These are phyloP conservation scores for Eira barbara DNA, from an alignment of 2,113 vertebrate species.

Conservation along the genomic window DNA sequence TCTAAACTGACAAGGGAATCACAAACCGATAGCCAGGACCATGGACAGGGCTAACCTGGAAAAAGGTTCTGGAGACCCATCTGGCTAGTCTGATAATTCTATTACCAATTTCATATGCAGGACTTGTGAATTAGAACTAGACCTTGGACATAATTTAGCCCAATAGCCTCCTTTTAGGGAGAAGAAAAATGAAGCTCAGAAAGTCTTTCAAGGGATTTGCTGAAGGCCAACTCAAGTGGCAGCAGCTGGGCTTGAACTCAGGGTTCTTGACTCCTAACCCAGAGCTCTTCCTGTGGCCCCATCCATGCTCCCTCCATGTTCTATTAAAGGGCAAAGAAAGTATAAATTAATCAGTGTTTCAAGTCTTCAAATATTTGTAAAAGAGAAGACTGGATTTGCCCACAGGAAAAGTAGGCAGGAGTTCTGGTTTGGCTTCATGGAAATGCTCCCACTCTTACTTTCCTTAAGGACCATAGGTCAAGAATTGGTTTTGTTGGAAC, in stretches of 20 bases:
- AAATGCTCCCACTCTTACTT: not conserved
- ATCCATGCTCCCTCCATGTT: not conserved
- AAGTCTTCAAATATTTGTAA: not conserved
- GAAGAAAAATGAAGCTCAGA: not conserved
- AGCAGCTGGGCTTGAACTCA: not conserved
- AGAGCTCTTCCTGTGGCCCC: not conserved
- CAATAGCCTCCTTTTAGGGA: not conserved
- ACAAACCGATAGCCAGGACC: slow-evolving; percentile 17
- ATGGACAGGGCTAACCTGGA: slow-evolving; percentile 9
- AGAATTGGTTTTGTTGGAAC: not conserved
- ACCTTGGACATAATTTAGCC: not conserved
- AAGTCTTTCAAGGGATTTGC: not conserved
- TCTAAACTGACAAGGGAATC: not conserved
- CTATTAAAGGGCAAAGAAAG: not conserved
- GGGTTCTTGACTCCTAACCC: not conserved
- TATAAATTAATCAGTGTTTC: not conserved
- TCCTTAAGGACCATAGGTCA: not conserved
- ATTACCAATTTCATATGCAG: not conserved
- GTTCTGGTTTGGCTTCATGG: not conserved
- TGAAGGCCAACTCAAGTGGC: not conserved
- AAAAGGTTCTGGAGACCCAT: not conserved
- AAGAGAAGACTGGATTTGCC: not conserved
- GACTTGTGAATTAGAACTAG: not conserved
- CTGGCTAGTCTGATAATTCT: not conserved
- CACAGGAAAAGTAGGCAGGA: not conserved